Conservation (phyloP, 1,140 invertebrate species). For the Lamellibrachia luymesi region DNA sequence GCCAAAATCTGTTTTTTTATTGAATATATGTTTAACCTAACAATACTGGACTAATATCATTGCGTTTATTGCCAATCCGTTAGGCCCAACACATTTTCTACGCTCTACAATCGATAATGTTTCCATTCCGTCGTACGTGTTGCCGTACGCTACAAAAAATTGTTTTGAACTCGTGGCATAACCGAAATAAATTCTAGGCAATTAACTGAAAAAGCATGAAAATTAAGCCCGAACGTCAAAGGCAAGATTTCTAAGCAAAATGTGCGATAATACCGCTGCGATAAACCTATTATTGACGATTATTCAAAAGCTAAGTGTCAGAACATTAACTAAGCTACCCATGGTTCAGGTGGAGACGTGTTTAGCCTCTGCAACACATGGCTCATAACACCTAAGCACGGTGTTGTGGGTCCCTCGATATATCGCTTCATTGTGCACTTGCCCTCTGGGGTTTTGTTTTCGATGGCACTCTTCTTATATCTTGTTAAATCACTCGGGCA, state of each 20-base stretch:
- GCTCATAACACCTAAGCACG: background rate
- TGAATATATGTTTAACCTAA: too few species aligned
- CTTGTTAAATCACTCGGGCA: background rate
- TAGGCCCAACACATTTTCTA: too few species aligned
- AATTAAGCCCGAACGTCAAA: too few species aligned
- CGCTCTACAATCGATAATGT: too few species aligned
- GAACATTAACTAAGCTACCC: background rate
- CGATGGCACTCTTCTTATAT: background rate
- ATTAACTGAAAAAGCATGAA: too few species aligned
- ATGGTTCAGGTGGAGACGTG: background rate
- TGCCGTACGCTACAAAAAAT: too few species aligned
- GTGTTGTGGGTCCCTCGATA: background rate
- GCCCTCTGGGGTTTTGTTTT: background rate
- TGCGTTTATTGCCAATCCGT: too few species aligned
- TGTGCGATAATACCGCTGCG: background rate
- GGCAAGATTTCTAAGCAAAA: background rate
- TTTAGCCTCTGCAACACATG: background rate
- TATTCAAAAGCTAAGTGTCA: background rate
- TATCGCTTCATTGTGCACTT: background rate
- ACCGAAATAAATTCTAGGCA: too few species aligned
- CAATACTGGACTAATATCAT: too few species aligned
- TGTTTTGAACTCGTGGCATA: too few species aligned
- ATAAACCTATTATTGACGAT: background rate
- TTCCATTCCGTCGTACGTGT: too few species aligned
- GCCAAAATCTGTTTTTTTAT: too few species aligned